A percentile compares a stretch with the other conserved stretches of the same genome.
These are phyloP conservation scores for Chloromyia formosa DNA, from an alignment of 2,888 invertebrate genomes.

Conservation along the genomic window DNA sequence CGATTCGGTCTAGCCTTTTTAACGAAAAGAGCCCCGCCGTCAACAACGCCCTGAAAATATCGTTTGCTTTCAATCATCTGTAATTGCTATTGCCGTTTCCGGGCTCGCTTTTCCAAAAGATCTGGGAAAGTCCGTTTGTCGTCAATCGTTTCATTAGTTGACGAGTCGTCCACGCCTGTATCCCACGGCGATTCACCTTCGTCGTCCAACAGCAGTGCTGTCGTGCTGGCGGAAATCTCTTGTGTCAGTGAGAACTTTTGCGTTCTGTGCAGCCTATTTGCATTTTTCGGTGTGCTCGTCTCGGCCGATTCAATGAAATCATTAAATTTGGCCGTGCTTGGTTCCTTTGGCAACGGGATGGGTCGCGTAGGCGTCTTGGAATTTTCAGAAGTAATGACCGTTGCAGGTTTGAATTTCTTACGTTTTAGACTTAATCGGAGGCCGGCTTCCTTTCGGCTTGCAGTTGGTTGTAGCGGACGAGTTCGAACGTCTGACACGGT, in stretches of 20 bases:
- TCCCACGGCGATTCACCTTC: conserved; percentile 12
- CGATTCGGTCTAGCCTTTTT: conserved; percentile 34
- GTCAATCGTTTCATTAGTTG: no score
- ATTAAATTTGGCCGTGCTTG: conserved; percentile 41
- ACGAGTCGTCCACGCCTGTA: not conserved
- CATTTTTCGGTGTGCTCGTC: conserved; percentile 45
- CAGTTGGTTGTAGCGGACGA: not conserved
- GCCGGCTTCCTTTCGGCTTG: not conserved
- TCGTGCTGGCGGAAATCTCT: no score
- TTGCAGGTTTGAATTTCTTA: conserved; percentile 20
- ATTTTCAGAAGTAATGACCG: not conserved
- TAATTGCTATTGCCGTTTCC: not conserved
- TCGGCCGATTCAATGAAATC: conserved; percentile 44
- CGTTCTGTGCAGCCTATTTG: no score
- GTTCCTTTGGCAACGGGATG: no score
- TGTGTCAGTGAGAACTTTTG: no score
- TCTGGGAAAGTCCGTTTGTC: no score
- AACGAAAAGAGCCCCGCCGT: not conserved
- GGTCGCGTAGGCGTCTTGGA: no score
- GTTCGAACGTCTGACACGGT: no score
- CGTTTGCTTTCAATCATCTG: conserved; percentile 29
- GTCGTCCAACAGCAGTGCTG: conserved; percentile 60
- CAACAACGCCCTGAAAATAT: conserved; percentile 1
- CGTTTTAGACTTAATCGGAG: conserved; percentile 9
- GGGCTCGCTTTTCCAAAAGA: not conserved